Conservation (phyloP, 2,888 invertebrate genomes). For the Leuctra nigra region DNA sequence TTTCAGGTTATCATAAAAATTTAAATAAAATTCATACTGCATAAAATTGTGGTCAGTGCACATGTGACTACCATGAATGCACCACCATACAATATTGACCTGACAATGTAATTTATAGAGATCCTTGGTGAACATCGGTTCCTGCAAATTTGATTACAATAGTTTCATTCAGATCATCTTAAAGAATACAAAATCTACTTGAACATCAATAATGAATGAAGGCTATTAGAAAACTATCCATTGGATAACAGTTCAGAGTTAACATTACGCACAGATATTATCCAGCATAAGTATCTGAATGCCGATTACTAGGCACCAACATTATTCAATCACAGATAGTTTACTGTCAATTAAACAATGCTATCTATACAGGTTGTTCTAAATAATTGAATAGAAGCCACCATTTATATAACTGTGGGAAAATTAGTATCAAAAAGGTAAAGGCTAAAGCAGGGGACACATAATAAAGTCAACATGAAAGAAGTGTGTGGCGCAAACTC, state of each 20-base stretch:
- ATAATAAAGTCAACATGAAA: too few species aligned
- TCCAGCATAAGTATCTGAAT: conserved; percentile 2
- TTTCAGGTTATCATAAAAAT: conserved; percentile 27
- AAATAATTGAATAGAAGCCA: too few species aligned
- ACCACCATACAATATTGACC: not conserved
- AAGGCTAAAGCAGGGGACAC: too few species aligned
- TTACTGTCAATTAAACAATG: not conserved
- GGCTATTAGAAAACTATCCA: conserved; percentile 7
- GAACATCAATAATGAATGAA: conserved; percentile 1
- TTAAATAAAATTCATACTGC: conserved; percentile 2
- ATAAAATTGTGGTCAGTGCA: not conserved
- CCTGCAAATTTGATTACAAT: not conserved
- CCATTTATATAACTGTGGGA: too few species aligned
- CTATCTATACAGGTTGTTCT: too few species aligned
- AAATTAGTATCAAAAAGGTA: too few species aligned
- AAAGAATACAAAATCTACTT: conserved; percentile 11
- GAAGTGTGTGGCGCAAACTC: too few species aligned
- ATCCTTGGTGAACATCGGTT: conserved; percentile 2
- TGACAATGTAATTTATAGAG: conserved; percentile 7
- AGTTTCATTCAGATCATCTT: conserved; percentile 13
- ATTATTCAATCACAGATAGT: conserved; percentile 16
- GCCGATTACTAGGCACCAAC: conserved; percentile 6
- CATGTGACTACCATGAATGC: too few species aligned
- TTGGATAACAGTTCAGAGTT: conserved; percentile 4
- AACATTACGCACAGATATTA: too few species aligned